Percentiles rank a stretch among this genome's conserved stretches.
phyloP scores from a whole-genome alignment of 2,113 vertebrate genomes.

The Bujurquina vittata region DNA sequence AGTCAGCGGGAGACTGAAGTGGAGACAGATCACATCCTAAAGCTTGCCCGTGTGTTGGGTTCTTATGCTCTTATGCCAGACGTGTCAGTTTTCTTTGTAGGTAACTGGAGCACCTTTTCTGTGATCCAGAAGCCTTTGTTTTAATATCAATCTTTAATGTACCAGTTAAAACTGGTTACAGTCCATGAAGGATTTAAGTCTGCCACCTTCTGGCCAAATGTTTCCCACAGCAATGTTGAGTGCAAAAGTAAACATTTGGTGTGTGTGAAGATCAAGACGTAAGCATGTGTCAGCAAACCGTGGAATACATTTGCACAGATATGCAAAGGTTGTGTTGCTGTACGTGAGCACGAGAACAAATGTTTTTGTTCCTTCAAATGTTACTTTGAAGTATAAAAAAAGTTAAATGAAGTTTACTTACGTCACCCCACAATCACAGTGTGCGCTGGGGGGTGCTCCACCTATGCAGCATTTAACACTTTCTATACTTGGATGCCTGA shows the following conservation, averaged over 20 bases:
- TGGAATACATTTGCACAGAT: constrained; percentile 23
- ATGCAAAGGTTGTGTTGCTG: not conserved
- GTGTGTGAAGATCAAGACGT: constrained; percentile 30
- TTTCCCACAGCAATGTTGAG: constrained; percentile 42
- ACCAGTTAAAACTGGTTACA: not conserved
- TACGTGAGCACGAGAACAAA: not conserved
- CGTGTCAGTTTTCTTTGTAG: no score
- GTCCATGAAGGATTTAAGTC: not conserved
- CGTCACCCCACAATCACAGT: not conserved
- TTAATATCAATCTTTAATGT: not conserved
- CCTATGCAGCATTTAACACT: not conserved
- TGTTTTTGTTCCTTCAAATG: not conserved
- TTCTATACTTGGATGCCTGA: not conserved
- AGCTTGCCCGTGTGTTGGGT: no score
- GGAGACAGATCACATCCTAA: not conserved
- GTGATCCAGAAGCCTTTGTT: not conserved
- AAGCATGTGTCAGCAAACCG: constrained; percentile 55
- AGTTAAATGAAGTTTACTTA: not conserved
- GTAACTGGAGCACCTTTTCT: no score
- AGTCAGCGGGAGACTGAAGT: constrained; percentile 8
- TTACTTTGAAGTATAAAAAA: not conserved
- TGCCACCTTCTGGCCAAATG: constrained; percentile 40
- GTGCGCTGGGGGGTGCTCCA: not conserved
- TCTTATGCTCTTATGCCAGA: no score
- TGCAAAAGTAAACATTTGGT: constrained; percentile 47